Evolutionary conservation across 1,140 invertebrate species (phyloP).

Genomic region (Lepidurus arcticus): DNA sequence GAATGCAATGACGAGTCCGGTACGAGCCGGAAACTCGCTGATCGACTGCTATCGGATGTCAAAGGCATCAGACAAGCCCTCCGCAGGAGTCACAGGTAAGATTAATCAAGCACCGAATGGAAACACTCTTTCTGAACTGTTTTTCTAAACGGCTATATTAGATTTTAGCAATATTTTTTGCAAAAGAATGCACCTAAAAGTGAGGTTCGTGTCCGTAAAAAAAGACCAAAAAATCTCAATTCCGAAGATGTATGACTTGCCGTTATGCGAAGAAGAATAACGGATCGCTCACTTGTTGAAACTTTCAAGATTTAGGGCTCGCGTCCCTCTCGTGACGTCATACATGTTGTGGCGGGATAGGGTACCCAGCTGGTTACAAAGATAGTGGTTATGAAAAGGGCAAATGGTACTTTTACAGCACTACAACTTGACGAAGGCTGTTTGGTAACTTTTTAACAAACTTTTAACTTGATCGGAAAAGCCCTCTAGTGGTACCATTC

Average conservation of each 20-base stretch:
- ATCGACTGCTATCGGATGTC: slow-evolving; percentile 73
- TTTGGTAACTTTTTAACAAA: no score
- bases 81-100: slow-evolving; percentile 51
- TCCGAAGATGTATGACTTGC: no score
- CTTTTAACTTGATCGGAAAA: no score
- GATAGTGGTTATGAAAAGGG: no score
- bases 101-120: neutral
- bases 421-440: no score
- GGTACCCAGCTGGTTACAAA: neutral
- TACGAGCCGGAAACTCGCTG: slow-evolving; percentile 59
- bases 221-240: no score
- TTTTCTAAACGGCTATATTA: neutral
- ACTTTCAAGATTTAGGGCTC: neutral
- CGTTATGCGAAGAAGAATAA: no score
- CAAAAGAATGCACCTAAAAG: no score
- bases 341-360: neutral
- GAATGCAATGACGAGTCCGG: slow-evolving; percentile 54
- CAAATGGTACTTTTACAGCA: no score
- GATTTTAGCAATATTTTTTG: neutral
- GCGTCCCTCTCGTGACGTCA: neutral
- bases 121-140: neutral
- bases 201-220: no score
- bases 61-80: slow-evolving; percentile 65
- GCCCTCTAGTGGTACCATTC: no score
- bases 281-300: neutral